Conservation (phyloP, 2,888 invertebrate species). For the Campaea margaritaria region DNA sequence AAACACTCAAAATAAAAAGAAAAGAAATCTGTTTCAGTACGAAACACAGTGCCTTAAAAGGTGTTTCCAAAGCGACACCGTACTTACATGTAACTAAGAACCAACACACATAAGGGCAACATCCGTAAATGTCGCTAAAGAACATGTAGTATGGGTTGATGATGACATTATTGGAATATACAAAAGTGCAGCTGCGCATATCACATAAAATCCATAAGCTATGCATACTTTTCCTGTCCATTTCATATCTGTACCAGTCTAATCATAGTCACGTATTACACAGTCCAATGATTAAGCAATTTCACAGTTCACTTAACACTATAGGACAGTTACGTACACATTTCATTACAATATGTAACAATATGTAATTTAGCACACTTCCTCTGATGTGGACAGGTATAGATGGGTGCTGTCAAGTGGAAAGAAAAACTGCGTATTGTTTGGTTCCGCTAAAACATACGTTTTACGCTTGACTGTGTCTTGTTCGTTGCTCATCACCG, state of each 20-base stretch:
- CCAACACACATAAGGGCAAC: too few relatives aligned
- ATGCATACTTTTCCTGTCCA: constrained; percentile 64
- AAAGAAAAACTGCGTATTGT: constrained; percentile 31
- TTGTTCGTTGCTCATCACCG: too few relatives aligned
- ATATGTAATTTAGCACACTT: constrained; percentile 78
- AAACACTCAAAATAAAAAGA: too few relatives aligned
- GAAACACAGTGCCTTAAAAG: too few relatives aligned
- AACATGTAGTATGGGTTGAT: too few relatives aligned
- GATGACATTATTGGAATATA: too few relatives aligned
- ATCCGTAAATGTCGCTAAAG: too few relatives aligned
- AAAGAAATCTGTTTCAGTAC: too few relatives aligned
- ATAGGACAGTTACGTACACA: constrained; percentile 65
- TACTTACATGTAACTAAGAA: too few relatives aligned
- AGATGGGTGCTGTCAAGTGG: constrained; percentile 56
- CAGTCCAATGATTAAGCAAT: constrained; percentile 82
- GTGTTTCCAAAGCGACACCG: too few relatives aligned
- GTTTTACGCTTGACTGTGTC: not conserved
- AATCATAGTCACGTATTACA: constrained; percentile 75
- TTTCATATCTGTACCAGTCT: constrained; percentile 73
- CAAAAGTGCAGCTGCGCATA: constrained; percentile 36
- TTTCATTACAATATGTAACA: constrained; percentile 78
- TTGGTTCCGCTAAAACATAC: not conserved
- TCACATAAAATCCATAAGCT: constrained; percentile 38
- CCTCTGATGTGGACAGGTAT: constrained; percentile 66
- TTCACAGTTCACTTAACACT: constrained; percentile 71